Conservation (phyloP, 2,797 vertebrate species). For the Sebastes itinus region DNA sequence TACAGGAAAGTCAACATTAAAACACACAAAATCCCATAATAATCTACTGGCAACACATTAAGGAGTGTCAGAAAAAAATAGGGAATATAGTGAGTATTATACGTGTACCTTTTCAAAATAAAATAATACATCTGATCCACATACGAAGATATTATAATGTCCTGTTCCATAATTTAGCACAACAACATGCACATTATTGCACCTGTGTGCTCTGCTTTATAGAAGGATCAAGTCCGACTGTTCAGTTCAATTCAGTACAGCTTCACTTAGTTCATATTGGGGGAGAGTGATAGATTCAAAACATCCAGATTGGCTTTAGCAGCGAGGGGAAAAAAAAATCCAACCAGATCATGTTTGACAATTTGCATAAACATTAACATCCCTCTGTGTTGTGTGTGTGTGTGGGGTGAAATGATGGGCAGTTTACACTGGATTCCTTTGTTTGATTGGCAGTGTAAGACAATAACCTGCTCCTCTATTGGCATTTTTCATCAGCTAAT, state of each 20-base stretch:
- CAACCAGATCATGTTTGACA: background rate
- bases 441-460: background rate
- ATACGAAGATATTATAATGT: too few relatives aligned
- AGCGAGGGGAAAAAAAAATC: too few relatives aligned
- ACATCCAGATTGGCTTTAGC: background rate
- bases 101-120: too few relatives aligned
- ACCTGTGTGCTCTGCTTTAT: background rate
- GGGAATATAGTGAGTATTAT: background rate
- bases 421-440: conserved; percentile 21
- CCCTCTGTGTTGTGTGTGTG: background rate
- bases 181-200: background rate
- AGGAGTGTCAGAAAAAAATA: too few relatives aligned
- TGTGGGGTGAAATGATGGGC: background rate
- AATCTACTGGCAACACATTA: too few relatives aligned
- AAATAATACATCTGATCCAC: too few relatives aligned
- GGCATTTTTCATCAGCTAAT: conserved; percentile 13
- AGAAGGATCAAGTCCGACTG: background rate
- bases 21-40: too few relatives aligned
- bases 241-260: background rate
- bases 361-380: conserved; percentile 23
- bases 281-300: background rate
- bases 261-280: background rate
- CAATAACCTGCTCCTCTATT: conserved; percentile 5
- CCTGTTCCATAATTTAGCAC: too few relatives aligned
- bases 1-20: too few relatives aligned